Base-by-base conservation (phyloP, 2,888 invertebrate genomes). In the Dasysyrphus tricinctus region DNA sequence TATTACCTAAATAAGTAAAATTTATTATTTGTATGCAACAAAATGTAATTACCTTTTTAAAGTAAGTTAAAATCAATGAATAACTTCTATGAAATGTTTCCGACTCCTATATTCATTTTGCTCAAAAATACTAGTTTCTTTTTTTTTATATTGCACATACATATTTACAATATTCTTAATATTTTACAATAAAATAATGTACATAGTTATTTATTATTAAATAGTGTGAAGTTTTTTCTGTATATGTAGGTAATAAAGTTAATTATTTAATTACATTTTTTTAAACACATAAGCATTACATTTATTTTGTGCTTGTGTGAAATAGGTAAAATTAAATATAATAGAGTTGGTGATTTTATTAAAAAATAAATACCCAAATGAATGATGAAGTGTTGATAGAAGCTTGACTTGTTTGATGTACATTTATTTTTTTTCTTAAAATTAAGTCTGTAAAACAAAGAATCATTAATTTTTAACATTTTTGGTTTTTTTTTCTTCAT, bases 301-400 rank as follows among this genome's bases (percentile, higher is more conserved):
- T 1, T 6, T 42, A 39, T 42, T 42, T 42, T 14, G 5, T 39
- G 39, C 11, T 47, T 47, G n/a, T n/a, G n/a, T 9, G 9, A 24
- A 24, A 24, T 4, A 44, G 44, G 7, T 44, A 44, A 44, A 24
- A 24, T 24, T 2, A 24, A 24, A 24, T 24, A 3, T 24, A 24
- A 24, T 24, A 24, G 3, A 24, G 9, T 8, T 37, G 8, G 3
- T 37, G 37, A 37, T 37, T 37, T 37, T 2, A 37, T 37, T 37
- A 8, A 3, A 37, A 37, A 37, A 9, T n/a, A 37, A 9, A 9
- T 9, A 51, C 11, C n/a, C n/a, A n/a, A n/a, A 5, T 56, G 11
- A 59, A 39, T 24, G 63, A 63, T 65, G 65, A 65, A 49, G 11
- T 65, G 65, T 47, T 65, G 65, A 65, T 65, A 49, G 65, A 5